Percentiles rank a stretch among this genome's conserved stretches.
Conservation (phyloP, 2,113 vertebrate species). For the Halichoeres trimaculatus region DNA sequence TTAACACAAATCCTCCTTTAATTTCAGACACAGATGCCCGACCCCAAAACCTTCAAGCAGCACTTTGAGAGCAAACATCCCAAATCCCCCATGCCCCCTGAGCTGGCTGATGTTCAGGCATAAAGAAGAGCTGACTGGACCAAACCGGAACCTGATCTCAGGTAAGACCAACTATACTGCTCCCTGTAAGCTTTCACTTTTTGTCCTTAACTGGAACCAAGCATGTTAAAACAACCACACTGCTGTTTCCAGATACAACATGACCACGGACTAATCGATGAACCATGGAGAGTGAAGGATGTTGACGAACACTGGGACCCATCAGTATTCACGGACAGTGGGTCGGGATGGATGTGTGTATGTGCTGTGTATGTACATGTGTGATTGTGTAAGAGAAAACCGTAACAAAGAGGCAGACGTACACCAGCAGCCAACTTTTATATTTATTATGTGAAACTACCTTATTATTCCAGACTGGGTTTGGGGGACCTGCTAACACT, state of each 20-base stretch:
- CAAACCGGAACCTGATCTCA: conserved; percentile 5
- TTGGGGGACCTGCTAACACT: conserved; percentile 31
- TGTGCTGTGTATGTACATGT: conserved; percentile 56
- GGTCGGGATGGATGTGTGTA: conserved; percentile 42
- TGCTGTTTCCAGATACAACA: conserved; percentile 50
- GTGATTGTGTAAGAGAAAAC: conserved; percentile 55
- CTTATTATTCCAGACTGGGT: conserved; percentile 31
- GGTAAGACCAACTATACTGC: conserved; percentile 19
- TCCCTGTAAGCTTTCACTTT: not conserved
- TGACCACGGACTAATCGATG: conserved; percentile 51
- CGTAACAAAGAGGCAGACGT: conserved; percentile 53
- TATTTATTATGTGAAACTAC: conserved; percentile 77
- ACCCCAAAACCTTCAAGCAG: conserved; percentile 89
- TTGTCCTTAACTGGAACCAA: not conserved
- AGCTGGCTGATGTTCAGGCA: conserved; percentile 86
- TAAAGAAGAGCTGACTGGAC: conserved; percentile 50
- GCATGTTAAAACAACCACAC: not conserved
- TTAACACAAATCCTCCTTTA: not conserved
- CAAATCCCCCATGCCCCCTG: conserved; percentile 86
- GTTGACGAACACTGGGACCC: conserved; percentile 56
- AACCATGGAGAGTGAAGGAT: conserved; percentile 41
- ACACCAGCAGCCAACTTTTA: conserved; percentile 79
- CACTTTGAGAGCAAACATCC: conserved; percentile 91
- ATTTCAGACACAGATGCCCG: conserved; percentile 88
- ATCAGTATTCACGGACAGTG: conserved; percentile 37